phyloP scores from a whole-genome alignment of 2,888 invertebrate genomes.

The Phlogophora meticulosa region DNA sequence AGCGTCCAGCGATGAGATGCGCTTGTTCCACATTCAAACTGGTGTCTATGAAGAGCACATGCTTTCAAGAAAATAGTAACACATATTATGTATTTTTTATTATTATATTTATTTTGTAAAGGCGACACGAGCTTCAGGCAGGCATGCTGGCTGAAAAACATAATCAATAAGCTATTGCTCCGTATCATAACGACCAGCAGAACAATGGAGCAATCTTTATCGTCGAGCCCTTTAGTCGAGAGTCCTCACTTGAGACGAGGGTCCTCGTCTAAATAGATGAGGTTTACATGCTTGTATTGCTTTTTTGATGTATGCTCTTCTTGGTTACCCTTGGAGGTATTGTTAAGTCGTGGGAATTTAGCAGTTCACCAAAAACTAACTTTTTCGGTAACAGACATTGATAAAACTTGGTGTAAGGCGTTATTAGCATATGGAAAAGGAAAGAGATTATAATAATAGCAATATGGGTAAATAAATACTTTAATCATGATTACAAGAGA shows the following conservation, averaged over 20 bases:
- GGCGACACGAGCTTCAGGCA: not conserved
- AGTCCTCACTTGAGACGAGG: constrained; percentile 29
- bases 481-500: too few relatives aligned
- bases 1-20: too few relatives aligned
- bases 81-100: too few relatives aligned
- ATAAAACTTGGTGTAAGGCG: too few relatives aligned
- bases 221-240: constrained; percentile 43
- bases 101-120: too few relatives aligned
- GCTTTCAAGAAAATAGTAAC: too few relatives aligned
- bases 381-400: too few relatives aligned
- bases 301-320: constrained; percentile 13
- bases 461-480: too few relatives aligned
- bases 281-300: constrained; percentile 40
- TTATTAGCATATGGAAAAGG: not conserved
- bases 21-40: too few relatives aligned
- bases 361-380: not conserved
- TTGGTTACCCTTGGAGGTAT: not conserved
- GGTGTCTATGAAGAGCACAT: too few relatives aligned
- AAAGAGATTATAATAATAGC: too few relatives aligned
- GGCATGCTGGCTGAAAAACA: not conserved
- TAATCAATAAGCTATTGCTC: too few relatives aligned
- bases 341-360: constrained; percentile 18
- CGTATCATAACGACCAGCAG: not conserved
- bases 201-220: constrained; percentile 41
- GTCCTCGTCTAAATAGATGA: constrained; percentile 51